Evolutionary conservation across 2,797 vertebrate species (phyloP).

Genomic region (Momotus momota): DNA sequence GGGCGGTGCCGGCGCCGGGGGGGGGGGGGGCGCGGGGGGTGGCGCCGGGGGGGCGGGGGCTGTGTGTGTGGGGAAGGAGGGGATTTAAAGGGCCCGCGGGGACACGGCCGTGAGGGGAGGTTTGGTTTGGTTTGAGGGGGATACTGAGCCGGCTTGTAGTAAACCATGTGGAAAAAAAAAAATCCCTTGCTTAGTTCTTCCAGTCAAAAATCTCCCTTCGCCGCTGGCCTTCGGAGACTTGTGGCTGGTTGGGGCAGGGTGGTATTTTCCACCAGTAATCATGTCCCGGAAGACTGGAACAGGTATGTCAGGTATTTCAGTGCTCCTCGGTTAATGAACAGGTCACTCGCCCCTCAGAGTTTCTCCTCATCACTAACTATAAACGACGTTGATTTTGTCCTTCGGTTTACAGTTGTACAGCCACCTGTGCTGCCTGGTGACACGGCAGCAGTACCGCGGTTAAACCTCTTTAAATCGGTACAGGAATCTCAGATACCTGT

Average conservation of each 20-base stretch:
- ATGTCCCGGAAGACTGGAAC: no score
- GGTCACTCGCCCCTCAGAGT: not conserved
- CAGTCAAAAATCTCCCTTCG: not conserved
- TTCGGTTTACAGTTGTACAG: accelerated
- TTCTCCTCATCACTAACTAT: not conserved
- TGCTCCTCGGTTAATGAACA: not conserved
- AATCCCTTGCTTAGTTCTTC: not conserved
- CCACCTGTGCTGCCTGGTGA: accelerated
- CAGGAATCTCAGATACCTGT: not conserved
- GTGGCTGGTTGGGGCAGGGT: not conserved
- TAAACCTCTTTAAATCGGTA: not conserved
- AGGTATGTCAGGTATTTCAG: not conserved
- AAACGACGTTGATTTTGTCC: not conserved
- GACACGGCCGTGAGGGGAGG: not conserved
- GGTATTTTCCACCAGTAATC: not conserved
- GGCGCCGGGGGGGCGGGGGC: no score
- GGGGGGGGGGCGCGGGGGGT: accelerated
- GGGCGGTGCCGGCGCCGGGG: no score
- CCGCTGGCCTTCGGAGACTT: not conserved
- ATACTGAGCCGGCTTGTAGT: accelerated
- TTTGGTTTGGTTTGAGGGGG: accelerated
- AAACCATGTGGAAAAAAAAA: not conserved
- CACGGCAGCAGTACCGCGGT: accelerated
- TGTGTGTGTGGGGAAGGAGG: not conserved
- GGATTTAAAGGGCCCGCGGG: not conserved